Evolutionary conservation across 2,888 invertebrate species (phyloP).

Genomic region (Petrolisthes manimaculis): DNA sequence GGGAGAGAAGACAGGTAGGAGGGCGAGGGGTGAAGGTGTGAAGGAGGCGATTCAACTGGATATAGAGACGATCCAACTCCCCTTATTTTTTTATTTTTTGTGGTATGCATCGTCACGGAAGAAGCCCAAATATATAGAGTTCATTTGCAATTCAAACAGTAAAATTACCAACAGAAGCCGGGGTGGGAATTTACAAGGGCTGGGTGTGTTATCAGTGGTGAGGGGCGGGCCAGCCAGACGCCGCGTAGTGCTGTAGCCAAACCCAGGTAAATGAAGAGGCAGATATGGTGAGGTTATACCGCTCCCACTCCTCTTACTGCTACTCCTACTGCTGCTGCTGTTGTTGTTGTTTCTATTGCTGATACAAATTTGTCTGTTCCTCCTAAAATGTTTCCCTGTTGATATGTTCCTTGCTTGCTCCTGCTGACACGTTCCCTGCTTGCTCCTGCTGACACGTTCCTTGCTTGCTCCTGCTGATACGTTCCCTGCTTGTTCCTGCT

Average conservation of each 20-base stretch:
- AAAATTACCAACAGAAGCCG: slow-evolving; percentile 21
- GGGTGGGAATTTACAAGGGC: slow-evolving; percentile 6
- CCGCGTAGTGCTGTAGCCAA: not conserved
- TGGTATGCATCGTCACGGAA: slow-evolving; percentile 42
- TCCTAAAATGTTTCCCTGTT: no score
- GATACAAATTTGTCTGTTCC: no score
- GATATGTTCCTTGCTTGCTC: no score
- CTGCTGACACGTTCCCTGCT: no score
- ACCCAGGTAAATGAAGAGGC: not conserved
- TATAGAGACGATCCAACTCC: slow-evolving; percentile 24
- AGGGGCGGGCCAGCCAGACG: not conserved
- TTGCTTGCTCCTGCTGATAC: no score
- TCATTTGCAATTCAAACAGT: slow-evolving; percentile 44
- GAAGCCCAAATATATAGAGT: slow-evolving; percentile 37
- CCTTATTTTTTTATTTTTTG: not conserved
- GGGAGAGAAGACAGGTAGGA: no score
- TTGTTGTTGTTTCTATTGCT: no score
- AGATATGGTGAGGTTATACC: not conserved
- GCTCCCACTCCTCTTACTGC: not conserved
- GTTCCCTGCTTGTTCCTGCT: no score
- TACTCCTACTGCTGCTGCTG: not conserved
- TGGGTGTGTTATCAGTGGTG: slow-evolving; percentile 11
- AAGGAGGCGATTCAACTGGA: slow-evolving; percentile 30
- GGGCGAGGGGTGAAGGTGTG: not conserved
- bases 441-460: no score